A percentile compares a stretch with the other conserved stretches of the same genome.
Evolutionary conservation across 2,113 vertebrate genomes (phyloP).

Genomic region (Gymnorhina tibicen): DNA sequence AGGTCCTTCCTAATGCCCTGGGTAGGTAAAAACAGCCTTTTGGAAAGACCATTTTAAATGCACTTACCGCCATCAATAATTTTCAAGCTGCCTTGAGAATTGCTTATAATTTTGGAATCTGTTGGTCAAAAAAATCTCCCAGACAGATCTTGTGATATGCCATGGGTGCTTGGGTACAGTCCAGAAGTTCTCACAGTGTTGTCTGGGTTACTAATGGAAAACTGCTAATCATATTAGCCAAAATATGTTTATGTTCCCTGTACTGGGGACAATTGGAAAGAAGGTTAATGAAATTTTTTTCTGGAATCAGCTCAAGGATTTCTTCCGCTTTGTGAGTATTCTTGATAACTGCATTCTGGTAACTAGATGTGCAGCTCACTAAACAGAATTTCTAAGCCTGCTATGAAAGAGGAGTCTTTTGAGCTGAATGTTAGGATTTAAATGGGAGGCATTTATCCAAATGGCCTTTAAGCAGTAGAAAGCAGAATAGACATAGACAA

Average conservation of each 20-base stretch:
- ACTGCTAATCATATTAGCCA: not conserved
- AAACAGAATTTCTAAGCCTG: not conserved
- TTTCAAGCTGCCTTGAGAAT: not conserved
- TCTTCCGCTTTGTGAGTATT: not conserved
- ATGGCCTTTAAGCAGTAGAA: not conserved
- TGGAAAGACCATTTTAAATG: not conserved
- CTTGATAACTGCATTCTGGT: not conserved
- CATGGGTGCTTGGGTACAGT: not conserved
- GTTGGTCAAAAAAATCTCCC: not conserved
- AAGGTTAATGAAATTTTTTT: slow-evolving; percentile 8
- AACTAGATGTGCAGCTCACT: not conserved
- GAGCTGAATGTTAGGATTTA: not conserved
- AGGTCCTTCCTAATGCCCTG: not conserved
- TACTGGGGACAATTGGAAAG: not conserved
- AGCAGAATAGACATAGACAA: not conserved
- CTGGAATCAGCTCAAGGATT: slow-evolving; percentile 13
- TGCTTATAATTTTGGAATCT: not conserved
- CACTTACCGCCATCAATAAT: not conserved
- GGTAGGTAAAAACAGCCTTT: not conserved
- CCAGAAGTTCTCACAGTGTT: not conserved
- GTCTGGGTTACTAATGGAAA: slow-evolving; percentile 14
- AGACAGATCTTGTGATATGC: slow-evolving; percentile 17
- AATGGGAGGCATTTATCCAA: not conserved
- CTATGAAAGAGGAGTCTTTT: not conserved
- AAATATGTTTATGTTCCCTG: not conserved